A percentile compares a stretch with the other conserved stretches of the same genome.
Evolutionary conservation across 1,140 invertebrate species (phyloP).

Genomic region (Epicauta chinensis): DNA sequence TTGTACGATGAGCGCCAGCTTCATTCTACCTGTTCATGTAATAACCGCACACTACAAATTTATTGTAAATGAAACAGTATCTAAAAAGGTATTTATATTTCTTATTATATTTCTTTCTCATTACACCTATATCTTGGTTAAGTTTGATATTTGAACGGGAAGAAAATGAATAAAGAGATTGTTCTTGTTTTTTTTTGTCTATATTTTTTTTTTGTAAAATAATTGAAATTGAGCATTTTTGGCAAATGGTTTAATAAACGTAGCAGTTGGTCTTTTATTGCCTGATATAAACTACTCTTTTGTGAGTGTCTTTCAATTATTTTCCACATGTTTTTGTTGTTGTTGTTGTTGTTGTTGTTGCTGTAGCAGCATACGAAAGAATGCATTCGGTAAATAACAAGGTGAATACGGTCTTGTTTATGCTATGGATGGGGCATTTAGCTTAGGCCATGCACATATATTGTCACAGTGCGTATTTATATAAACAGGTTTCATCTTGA

Average conservation of each 20-base stretch:
- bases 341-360: too few relatives aligned
- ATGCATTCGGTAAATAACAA: slow-evolving; percentile 17
- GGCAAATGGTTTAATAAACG: too few relatives aligned
- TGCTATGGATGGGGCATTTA: slow-evolving; percentile 10
- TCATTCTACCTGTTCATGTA: not conserved
- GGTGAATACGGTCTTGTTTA: slow-evolving; percentile 17
- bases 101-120: slow-evolving; percentile 38
- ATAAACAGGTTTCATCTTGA: slow-evolving; percentile 27
- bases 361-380: not conserved
- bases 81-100: slow-evolving; percentile 37
- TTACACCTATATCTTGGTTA: slow-evolving; percentile 37
- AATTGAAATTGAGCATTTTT: too few relatives aligned
- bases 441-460: slow-evolving; percentile 12
- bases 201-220: too few relatives aligned
- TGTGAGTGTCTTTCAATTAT: too few relatives aligned
- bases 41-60: slow-evolving; percentile 33
- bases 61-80: slow-evolving; percentile 39
- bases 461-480: slow-evolving; percentile 16
- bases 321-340: too few relatives aligned
- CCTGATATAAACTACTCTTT: too few relatives aligned
- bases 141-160: too few relatives aligned
- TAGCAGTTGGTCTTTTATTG: too few relatives aligned
- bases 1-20: too few relatives aligned
- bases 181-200: too few relatives aligned
- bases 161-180: too few relatives aligned